Evolutionary conservation across 2,888 invertebrate species (phyloP), one percentile per base, ranked within the genome.

Genomic region (Conchocele bisecta): DNA sequence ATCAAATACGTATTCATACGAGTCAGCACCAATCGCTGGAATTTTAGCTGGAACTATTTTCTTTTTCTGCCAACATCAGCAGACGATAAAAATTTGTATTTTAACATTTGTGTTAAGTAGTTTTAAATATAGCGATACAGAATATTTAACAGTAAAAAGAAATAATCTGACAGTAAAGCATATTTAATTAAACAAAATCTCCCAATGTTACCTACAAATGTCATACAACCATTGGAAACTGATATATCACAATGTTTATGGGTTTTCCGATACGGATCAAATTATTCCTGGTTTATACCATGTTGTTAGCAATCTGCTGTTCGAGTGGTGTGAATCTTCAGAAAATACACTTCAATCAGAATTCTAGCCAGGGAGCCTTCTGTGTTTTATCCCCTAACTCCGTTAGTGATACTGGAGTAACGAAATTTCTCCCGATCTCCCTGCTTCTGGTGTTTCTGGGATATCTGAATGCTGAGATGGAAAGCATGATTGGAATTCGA

Each of bases 341-440:
- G 28, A 59, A 59, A 46, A 37, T 31, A 31, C 37, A 35, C 50
- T 59, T 50, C 29, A 28, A 60, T 61, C 46, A 56, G 57, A 60
- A 58, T 63, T 69, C 69, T 69, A 63, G 69, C 69, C 61, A 57
- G 61, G 69, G 53, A 33, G 37, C 13, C 15, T 24, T 41, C 29
- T 56, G 15, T 59, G 33, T 24, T 22, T 46, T 26, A 9, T 31
- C n/a, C n/a, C n/a, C n/a, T n/a, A n/a, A n/a, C n/a, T n/a, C n/a
- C n/a, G n/a, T n/a, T n/a, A n/a, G n/a, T n/a, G n/a, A n/a, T 41
- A 7, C 22, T 35, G 11, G 11, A 13, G 37, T 35, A 13, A 35
- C 37, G n/a, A 11, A 11, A 35, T 15, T 15, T 35, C 11, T 41
- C 7, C 22, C 17, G 17, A 41, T 13, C 37, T 13, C 17, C 15